Percentiles rank a stretch among this genome's conserved stretches.
phyloP scores from a whole-genome alignment of 2,888 invertebrate species.

The Coleophora flavipennella region DNA sequence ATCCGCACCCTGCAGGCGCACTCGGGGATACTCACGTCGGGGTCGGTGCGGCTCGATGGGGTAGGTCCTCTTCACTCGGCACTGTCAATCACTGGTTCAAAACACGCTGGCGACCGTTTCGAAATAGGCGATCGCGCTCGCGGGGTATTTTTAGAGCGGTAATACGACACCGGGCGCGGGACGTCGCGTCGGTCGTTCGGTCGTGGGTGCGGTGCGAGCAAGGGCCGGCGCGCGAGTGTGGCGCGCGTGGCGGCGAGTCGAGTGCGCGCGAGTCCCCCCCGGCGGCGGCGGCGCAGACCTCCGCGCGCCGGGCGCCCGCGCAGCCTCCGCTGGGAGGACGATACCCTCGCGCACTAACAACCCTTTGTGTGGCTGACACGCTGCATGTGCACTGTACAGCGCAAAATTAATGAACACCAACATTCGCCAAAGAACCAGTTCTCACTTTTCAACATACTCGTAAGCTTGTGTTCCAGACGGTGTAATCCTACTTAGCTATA shows the following conservation, averaged over 20 bases:
- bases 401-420: conserved; percentile 10
- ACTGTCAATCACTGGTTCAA: conserved; percentile 71
- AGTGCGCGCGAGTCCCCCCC: conserved; percentile 11
- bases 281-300: conserved; percentile 13
- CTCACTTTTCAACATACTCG: background rate
- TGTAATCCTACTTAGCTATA: no score
- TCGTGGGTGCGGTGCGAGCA: conserved; percentile 47
- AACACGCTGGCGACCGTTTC: conserved; percentile 67
- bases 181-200: conserved; percentile 54
- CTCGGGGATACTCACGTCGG: conserved; percentile 53
- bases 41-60: conserved; percentile 35
- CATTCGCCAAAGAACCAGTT: conserved; percentile 5
- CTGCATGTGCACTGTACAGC: conserved; percentile 8
- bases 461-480: background rate
- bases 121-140: conserved; percentile 70
- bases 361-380: conserved; percentile 32
- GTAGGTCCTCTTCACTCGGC: conserved; percentile 60
- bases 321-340: conserved; percentile 37
- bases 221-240: conserved; percentile 53
- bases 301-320: conserved; percentile 11
- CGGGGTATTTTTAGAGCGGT: conserved; percentile 68
- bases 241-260: conserved; percentile 11
- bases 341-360: conserved; percentile 41
- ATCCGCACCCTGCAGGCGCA: conserved; percentile 18
- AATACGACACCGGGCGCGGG: conserved; percentile 68